Conservation (phyloP, 2,113 vertebrate genomes). For the Athene cunicularia region DNA sequence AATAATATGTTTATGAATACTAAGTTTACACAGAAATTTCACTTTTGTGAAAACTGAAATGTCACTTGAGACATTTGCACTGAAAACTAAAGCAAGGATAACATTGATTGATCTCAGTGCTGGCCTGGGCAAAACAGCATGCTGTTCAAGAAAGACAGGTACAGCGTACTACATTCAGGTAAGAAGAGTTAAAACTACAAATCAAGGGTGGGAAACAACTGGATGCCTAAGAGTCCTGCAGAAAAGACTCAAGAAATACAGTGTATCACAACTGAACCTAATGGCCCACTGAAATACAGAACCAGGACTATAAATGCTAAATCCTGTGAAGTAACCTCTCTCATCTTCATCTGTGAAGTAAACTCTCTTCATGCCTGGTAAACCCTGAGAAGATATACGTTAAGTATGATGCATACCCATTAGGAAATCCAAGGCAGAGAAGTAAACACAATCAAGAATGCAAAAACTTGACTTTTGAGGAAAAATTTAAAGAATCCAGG, state of each 20-base stretch:
- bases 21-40: background rate
- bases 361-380: background rate
- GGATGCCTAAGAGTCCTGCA: background rate
- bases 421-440: background rate
- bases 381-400: background rate
- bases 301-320: background rate
- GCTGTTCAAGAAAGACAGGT: background rate
- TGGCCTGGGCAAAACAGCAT: background rate
- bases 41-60: background rate
- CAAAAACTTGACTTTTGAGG: background rate
- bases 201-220: background rate
- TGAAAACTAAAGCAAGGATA: background rate
- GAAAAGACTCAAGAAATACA: background rate
- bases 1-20: background rate
- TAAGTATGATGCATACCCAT: background rate
- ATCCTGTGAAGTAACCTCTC: background rate
- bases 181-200: background rate
- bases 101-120: fast-evolving
- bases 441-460: background rate
- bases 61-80: background rate
- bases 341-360: no score
- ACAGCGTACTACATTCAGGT: background rate
- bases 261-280: background rate
- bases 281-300: background rate
- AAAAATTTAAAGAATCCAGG: background rate